Base-by-base conservation (phyloP, 2,888 invertebrate species). In the Macrosoma leucophasiata region DNA sequence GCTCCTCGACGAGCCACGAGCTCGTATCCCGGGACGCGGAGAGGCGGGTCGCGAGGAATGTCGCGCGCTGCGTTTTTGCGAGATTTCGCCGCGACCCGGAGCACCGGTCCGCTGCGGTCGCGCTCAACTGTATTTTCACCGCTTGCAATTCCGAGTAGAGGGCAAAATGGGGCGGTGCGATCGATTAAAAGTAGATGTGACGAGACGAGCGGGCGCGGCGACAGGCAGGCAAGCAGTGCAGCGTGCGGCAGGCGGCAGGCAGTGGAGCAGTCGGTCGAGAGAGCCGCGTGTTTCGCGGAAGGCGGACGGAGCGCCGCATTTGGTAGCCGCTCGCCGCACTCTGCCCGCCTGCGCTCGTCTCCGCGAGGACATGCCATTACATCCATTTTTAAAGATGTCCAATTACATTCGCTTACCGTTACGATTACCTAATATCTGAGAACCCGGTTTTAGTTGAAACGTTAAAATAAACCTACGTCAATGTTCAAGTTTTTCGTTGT, bases 41-140 rank as follows among this genome's bases (percentile, higher is more conserved):
- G 37, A 21, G 24, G 31, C 31, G 32, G 29, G 28, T 9, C 10
- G 29, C 18, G 25, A 38, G 45, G 44, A 44, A 44, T 40, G 44
- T 26, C 29, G 43, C 42, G 40, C 46, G 46, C 41, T 29, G 35
- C 41, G 38, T 55, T 55, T 55, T 55, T 52, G 51, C 44, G 41
- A 45, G 36, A 29, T 38, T 41, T 39, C 38, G 36, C 33, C 41
- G 27, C 32, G 31, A 36, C 36, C 26, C 23, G 9, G 27, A 29
- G 17, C 34, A 27, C 24, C 31, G 32, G 22, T 19, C 33, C 23
- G 30, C 30, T 15, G 30, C 36, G 25, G 12, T 31, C 29, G 32
- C 12, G 30, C 28, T 24, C 26, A 33, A 26, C 35, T 29, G 33
- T 33, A 22, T 29, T 29, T 32, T 33, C 27, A 35, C 32, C 20